Percentiles rank a stretch among this genome's conserved stretches.
Conservation (phyloP, 2,888 invertebrate genomes). For the Rhagophthalmus giganteus region DNA sequence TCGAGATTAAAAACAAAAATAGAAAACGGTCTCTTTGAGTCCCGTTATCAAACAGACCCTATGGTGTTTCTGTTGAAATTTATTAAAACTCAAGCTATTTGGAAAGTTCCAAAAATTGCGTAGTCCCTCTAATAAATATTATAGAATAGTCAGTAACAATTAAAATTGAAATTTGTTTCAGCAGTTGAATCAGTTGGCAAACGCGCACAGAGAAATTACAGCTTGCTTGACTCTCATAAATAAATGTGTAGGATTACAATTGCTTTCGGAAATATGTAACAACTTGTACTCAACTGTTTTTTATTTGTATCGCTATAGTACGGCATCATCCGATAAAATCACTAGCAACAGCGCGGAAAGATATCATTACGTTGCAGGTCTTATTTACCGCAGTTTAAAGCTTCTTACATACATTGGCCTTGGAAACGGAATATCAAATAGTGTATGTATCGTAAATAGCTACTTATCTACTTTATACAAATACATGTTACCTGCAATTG, state of each 20-base stretch:
- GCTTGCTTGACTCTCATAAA: conserved; percentile 30
- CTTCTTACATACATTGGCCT: conserved; percentile 29
- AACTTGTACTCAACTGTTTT: conserved; percentile 34
- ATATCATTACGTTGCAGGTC: conserved; percentile 31
- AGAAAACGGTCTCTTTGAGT: no score
- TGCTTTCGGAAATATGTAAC: conserved; percentile 29
- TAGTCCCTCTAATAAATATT: no score
- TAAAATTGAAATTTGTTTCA: background rate
- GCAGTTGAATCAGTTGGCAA: conserved; percentile 13
- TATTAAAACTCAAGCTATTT: no score
- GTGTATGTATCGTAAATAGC: conserved; percentile 20
- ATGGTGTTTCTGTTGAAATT: no score
- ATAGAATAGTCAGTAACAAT: no score
- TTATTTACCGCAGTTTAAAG: conserved; percentile 28
- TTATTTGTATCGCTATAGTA: conserved; percentile 35
- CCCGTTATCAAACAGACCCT: no score
- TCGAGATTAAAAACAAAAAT: no score
- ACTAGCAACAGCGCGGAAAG: conserved; percentile 33
- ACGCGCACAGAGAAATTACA: conserved; percentile 19
- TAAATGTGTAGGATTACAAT: conserved; percentile 31
- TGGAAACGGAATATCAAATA: conserved; percentile 28
- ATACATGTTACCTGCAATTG: no score
- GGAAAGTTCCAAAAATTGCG: no score
- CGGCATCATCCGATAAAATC: conserved; percentile 21
- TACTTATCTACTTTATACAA: background rate